Evolutionary conservation across 2,888 invertebrate genomes (phyloP), one percentile per base, ranked within the genome.

Genomic region (Trissoscelio sp.): DNA sequence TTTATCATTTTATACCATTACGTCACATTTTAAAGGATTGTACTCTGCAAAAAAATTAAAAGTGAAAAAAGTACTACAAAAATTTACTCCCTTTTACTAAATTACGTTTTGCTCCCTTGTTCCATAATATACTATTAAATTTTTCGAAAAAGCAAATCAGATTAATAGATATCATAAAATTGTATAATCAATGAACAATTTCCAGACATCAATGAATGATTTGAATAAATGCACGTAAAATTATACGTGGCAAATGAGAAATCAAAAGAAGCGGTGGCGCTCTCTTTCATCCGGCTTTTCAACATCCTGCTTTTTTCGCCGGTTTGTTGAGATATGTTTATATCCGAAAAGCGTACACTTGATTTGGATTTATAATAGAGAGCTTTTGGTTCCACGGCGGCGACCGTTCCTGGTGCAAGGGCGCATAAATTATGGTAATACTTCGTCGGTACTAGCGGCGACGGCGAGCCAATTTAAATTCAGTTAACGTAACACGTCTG

Each of bases 381-480:
- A 88, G 87, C 83, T 85, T 79, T 70, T 79, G 81, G 83, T 79
- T 84, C 78, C 73, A 75, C 83, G 51, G 74, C 69, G 48, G 60
- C 79, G 81, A 84, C 83, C 81, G 75, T 66, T 69, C 78, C 66
- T 82, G 83, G 83, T 83, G 86, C 85, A 83, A 86, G 89, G 89
- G 87, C 89, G 89, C 88, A 90, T 90, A 90, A 90, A 90, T 90
- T 90, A 90, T 90, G 90, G 84, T 89, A 90, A 90, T 89, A 84
- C 86, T 31, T 67, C 20, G 64, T 37, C 69, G 83, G 80, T 81
- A 83, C 75, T 74, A 74, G 83, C 83, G 81, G 80, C 84, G 81
- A 85, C 81, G 79, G 74, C 67, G 81, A 79, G 86, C 85, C 88
- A 86, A 90, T 90, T 90, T 89, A 88, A 90, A 90, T 90, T 89